These are phyloP conservation scores for Eulemur albifrons DNA, from an alignment of 2,797 vertebrate genomes.

Conservation along the genomic window DNA sequence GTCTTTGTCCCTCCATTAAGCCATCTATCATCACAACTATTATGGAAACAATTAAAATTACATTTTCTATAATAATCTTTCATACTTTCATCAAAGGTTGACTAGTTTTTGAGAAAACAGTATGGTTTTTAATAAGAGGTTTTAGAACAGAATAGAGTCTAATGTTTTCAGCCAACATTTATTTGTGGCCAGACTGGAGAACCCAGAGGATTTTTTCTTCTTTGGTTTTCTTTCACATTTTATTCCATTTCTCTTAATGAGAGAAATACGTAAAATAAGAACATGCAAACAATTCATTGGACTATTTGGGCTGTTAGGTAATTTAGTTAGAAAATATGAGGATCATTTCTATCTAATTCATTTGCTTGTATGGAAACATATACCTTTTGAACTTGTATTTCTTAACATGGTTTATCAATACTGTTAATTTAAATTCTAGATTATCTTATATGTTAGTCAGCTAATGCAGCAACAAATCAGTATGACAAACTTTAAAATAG, in stretches of 20 bases:
- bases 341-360: neutral
- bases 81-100: neutral
- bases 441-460: neutral
- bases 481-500: conserved; percentile 14
- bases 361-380: neutral
- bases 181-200: neutral
- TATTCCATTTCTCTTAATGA: neutral
- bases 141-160: neutral
- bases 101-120: neutral
- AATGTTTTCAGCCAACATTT: neutral
- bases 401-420: neutral
- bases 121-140: neutral
- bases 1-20: neutral
- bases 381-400: neutral
- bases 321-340: neutral
- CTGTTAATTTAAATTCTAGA: conserved; percentile 34
- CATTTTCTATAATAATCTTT: neutral
- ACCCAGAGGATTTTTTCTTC: neutral
- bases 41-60: conserved; percentile 23
- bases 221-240: conserved; percentile 9
- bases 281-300: neutral
- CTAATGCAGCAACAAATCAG: neutral
- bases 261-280: neutral
- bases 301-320: neutral
- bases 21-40: neutral